These are phyloP conservation scores for Cyanoramphus novaezelandiae DNA, from an alignment of 2,113 vertebrate species.

Conservation along the genomic window DNA sequence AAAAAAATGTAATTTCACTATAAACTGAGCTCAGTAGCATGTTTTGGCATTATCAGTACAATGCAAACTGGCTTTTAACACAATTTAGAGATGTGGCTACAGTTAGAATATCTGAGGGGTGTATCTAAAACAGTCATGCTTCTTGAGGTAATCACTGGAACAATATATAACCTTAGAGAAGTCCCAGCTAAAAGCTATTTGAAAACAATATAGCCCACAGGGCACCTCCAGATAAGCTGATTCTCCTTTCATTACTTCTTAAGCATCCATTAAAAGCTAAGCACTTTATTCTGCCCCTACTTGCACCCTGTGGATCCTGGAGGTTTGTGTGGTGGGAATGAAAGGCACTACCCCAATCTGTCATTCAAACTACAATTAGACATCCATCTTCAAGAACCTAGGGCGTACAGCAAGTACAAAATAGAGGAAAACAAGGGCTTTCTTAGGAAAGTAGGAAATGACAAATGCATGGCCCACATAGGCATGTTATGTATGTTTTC, in stretches of 20 bases:
- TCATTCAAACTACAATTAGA: conserved; percentile 38
- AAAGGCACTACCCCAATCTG: conserved; percentile 27
- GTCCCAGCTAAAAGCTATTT: conserved; percentile 51
- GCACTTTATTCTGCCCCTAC: not conserved
- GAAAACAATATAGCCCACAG: conserved; percentile 59
- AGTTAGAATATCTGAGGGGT: not conserved
- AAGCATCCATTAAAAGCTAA: conserved; percentile 67
- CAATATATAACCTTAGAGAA: conserved; percentile 19
- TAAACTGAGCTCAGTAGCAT: not conserved
- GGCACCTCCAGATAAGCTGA: conserved; percentile 55
- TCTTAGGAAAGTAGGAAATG: not conserved
- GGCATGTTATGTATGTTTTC: not conserved
- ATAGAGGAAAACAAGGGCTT: not conserved
- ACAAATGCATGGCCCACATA: not conserved
- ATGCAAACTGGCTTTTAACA: not conserved
- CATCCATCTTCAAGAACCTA: conserved; percentile 7
- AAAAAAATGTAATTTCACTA: not conserved
- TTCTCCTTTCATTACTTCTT: conserved; percentile 67
- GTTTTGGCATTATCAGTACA: not conserved
- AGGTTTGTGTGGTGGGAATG: not conserved
- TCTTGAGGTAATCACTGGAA: conserved; percentile 43
- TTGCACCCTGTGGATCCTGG: conserved; percentile 29
- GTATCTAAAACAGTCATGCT: not conserved
- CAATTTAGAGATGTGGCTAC: not conserved
- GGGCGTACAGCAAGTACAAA: not conserved